Percentiles rank a stretch among this genome's conserved stretches.
These are phyloP conservation scores for Sinhomidia bicolor DNA, from an alignment of 2,888 invertebrate genomes.

Conservation along the genomic window DNA sequence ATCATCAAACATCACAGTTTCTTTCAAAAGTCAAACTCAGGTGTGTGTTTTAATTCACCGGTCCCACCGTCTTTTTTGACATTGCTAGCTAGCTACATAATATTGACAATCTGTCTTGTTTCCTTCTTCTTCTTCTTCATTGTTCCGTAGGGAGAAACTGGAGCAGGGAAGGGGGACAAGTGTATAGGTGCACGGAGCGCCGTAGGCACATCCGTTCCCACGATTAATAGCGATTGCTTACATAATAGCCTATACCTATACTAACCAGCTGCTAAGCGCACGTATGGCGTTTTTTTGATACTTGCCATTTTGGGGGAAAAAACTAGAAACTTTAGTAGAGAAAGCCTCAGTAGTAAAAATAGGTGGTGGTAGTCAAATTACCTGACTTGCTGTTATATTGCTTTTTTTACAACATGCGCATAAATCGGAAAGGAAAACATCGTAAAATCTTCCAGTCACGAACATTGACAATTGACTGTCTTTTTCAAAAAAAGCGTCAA, in stretches of 20 bases:
- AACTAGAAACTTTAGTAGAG: no score
- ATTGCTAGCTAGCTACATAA: background rate
- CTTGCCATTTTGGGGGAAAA: no score
- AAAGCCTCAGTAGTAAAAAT: no score
- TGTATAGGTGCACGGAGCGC: background rate
- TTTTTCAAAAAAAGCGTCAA: no score
- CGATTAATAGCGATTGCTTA: background rate
- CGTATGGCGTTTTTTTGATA: no score
- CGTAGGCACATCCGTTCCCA: slow-evolving; percentile 40
- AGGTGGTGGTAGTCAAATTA: no score
- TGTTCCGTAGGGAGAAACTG: slow-evolving; percentile 17
- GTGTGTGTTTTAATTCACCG: background rate
- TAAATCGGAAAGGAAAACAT: background rate
- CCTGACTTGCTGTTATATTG: no score
- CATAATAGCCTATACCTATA: background rate
- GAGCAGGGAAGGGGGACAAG: slow-evolving; percentile 41
- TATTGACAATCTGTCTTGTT: background rate
- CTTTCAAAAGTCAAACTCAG: background rate
- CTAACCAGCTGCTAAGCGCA: background rate
- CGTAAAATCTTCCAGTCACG: background rate
- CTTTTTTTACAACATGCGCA: background rate
- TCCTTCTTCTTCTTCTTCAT: background rate
- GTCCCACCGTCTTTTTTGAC: background rate
- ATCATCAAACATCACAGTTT: background rate
- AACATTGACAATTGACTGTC: background rate